phyloP scores from a whole-genome alignment of 2,888 invertebrate genomes.

The Acrobasis consociella region DNA sequence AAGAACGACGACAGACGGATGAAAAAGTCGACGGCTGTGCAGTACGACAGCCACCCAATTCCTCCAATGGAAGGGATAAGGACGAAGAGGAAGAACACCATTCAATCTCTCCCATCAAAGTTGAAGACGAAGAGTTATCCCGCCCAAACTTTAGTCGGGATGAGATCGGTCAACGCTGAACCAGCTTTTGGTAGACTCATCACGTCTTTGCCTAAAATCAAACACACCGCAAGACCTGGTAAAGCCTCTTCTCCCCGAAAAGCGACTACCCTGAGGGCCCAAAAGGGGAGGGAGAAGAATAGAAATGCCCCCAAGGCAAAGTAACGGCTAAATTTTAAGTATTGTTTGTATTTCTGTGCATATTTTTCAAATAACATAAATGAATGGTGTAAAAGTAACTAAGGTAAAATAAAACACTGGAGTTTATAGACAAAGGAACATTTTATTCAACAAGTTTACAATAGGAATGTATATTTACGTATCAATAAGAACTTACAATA shows the following conservation, averaged over 20 bases:
- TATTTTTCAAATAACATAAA: conserved; percentile 7
- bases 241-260: conserved; percentile 50
- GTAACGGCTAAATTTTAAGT: neutral
- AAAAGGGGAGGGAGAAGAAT: conserved; percentile 42
- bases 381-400: conserved; percentile 7
- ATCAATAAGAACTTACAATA: neutral
- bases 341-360: neutral
- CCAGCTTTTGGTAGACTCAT: conserved; percentile 20
- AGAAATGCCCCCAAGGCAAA: conserved; percentile 29
- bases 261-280: conserved; percentile 39
- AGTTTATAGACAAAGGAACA: conserved; percentile 17
- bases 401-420: conserved; percentile 12
- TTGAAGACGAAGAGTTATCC: conserved; percentile 43
- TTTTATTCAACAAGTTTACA: conserved; percentile 16
- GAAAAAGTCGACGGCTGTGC: conserved; percentile 44
- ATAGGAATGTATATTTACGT: conserved; percentile 10
- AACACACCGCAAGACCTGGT: conserved; percentile 32
- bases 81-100: conserved; percentile 39
- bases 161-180: conserved; percentile 31
- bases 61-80: conserved; percentile 32
- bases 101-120: conserved; percentile 41
- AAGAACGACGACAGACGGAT: conserved; percentile 37
- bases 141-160: conserved; percentile 35
- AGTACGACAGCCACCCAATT: conserved; percentile 38
- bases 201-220: conserved; percentile 8